Evolutionary conservation across 2,797 vertebrate genomes (phyloP).

Genomic region (Nannoperca australis): DNA sequence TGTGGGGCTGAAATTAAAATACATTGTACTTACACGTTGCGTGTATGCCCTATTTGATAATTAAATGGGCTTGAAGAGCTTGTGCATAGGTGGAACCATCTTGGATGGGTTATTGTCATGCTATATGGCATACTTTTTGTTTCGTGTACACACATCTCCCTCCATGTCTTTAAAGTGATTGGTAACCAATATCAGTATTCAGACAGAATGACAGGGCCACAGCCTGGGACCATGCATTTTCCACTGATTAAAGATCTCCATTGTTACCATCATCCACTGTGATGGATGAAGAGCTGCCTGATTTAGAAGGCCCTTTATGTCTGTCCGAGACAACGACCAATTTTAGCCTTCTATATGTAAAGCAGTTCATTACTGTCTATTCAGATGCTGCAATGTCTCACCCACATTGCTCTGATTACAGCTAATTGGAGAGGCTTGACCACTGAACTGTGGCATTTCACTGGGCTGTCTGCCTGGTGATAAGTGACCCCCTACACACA

Average conservation of each 20-base stretch:
- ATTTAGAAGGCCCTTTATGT: constrained; percentile 10
- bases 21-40: constrained; percentile 6
- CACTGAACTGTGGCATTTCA: constrained; percentile 55
- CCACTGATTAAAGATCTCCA: constrained; percentile 38
- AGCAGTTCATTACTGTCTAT: constrained; percentile 60
- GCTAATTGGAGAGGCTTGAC: constrained; percentile 65
- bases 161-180: not conserved
- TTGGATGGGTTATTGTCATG: not conserved
- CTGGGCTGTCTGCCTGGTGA: constrained; percentile 34
- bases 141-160: not conserved
- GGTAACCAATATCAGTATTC: not conserved
- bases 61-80: not conserved
- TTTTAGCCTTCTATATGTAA: constrained; percentile 39
- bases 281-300: constrained; percentile 30
- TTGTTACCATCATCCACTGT: constrained; percentile 13
- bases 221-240: not conserved
- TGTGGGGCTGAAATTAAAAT: not conserved
- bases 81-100: not conserved
- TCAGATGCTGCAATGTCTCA: constrained; percentile 38
- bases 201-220: not conserved
- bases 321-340: not conserved
- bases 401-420: constrained; percentile 54
- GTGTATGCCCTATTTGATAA: not conserved
- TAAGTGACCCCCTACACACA: constrained; percentile 24
- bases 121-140: no score